Base-by-base conservation (phyloP, 2,888 invertebrate genomes). In the Pseudanteris insignis region DNA sequence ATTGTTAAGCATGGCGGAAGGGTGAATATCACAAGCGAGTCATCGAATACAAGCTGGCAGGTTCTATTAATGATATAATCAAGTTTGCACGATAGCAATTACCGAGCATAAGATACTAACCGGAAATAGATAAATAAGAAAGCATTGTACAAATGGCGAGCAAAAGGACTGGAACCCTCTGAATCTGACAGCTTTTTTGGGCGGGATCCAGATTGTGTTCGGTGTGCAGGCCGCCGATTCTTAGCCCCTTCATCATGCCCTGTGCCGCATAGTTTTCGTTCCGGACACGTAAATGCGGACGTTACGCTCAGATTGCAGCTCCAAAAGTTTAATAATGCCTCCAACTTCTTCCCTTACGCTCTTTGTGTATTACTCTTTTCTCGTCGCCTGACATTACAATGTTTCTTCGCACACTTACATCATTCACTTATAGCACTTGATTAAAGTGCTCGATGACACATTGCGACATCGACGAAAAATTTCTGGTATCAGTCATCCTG, bases 231-330 rank as follows among this genome's bases (percentile, higher is more conserved):
- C 72, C 74, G 71, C 70, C 71, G 70, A 72, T 73, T 75, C 70
- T 75, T 72, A 66, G 73, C 70, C 73, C 69, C 72, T 64, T 74
- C 77, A 76, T 77, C 73, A 70, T 70, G 66, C 64, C 66, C 61
- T 63, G 67, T 72, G 67, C 73, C 69, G 70, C 76, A 76, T 76
- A 75, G 71, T 70, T 76, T 73, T 75, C 71, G 70, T 69, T 70
- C 68, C 63, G 65, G 64, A 65, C 70, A 66, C 72, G 70, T 70
- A 69, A 70, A 70, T 70, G 67, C 62, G 65, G 54, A 60, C 66
- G 68, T 70, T 67, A 65, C 70, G 65, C 64, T 60, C 63, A 65
- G 63, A 67, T 67, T 67, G 62, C 64, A 54, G 46, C 58, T 40
- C 59, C 55, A 59, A 58, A 67, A 68, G 67, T 69, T 71, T 67